These are phyloP conservation scores for Tachuris rubrigastra DNA, from an alignment of 2,113 vertebrate genomes.

Conservation along the genomic window DNA sequence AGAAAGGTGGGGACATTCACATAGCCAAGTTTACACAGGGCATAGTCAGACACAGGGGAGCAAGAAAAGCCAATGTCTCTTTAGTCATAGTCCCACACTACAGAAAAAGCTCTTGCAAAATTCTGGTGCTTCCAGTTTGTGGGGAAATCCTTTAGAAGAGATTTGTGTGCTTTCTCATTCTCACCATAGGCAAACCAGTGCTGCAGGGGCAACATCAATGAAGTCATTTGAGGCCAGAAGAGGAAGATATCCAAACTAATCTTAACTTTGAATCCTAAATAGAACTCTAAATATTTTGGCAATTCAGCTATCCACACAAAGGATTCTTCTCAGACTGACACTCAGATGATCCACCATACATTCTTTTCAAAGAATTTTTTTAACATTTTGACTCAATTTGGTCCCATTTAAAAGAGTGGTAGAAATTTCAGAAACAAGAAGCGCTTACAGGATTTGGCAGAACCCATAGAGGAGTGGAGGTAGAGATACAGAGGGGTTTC, in stretches of 20 bases:
- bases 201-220: not conserved
- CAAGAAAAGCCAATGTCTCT: not conserved
- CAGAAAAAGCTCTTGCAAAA: constrained; percentile 2
- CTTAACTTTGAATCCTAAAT: not conserved
- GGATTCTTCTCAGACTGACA: not conserved
- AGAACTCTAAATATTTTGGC: not conserved
- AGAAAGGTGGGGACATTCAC: not conserved
- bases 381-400: not conserved
- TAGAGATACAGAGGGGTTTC: not conserved
- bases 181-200: not conserved
- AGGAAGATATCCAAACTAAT: not conserved
- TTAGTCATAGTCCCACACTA: not conserved
- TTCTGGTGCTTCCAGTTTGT: not conserved
- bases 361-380: not conserved
- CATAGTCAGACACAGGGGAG: not conserved
- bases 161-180: not conserved
- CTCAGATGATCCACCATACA: not conserved
- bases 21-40: not conserved
- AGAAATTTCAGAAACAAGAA: not conserved
- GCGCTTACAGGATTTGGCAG: not conserved
- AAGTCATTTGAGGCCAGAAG: not conserved
- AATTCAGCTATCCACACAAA: not conserved
- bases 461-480: not conserved
- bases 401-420: not conserved
- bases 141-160: not conserved